Evolutionary conservation across 2,888 invertebrate species (phyloP).

Genomic region (Drosophila pseudotalamancana): DNA sequence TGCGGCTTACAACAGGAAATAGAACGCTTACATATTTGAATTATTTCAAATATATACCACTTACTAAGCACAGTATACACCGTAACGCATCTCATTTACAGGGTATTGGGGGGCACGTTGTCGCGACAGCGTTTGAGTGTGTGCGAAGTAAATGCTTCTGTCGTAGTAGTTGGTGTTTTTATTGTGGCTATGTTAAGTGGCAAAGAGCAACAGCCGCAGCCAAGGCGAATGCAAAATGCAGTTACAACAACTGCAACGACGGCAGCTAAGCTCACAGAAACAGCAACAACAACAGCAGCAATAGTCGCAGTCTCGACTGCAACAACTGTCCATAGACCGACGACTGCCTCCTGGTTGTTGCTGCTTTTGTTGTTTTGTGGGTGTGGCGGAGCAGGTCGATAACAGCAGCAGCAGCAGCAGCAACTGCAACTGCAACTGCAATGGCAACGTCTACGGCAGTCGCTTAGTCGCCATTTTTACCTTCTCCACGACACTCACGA

Average conservation of each 20-base stretch:
- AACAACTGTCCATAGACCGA: conserved; percentile 11
- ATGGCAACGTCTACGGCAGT: conserved; percentile 19
- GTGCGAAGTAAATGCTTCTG: conserved; percentile 51
- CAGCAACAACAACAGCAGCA: conserved; percentile 18
- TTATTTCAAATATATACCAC: no score
- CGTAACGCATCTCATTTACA: background rate
- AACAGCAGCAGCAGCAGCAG: conserved; percentile 33
- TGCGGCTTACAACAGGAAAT: no score
- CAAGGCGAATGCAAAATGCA: conserved; percentile 75
- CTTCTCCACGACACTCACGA: conserved; percentile 70
- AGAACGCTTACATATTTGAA: no score
- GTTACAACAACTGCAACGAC: conserved; percentile 29
- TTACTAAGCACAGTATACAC: background rate
- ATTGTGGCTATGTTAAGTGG: conserved; percentile 59
- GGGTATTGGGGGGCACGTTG: conserved; percentile 30
- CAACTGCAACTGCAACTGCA: conserved; percentile 15
- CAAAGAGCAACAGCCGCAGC: conserved; percentile 80
- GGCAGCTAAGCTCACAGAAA: conserved; percentile 10
- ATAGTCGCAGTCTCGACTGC: background rate
- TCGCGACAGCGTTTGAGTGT: conserved; percentile 29
- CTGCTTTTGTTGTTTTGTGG: conserved; percentile 42
- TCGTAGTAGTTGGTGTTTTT: conserved; percentile 33
- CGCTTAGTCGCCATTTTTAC: conserved; percentile 70
- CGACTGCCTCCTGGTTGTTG: conserved; percentile 9
- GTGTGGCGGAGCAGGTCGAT: conserved; percentile 59